Percentiles rank a stretch among this genome's conserved stretches.
These are phyloP conservation scores for Thymelicus lineola DNA, from an alignment of 2,888 invertebrate genomes.

Conservation along the genomic window DNA sequence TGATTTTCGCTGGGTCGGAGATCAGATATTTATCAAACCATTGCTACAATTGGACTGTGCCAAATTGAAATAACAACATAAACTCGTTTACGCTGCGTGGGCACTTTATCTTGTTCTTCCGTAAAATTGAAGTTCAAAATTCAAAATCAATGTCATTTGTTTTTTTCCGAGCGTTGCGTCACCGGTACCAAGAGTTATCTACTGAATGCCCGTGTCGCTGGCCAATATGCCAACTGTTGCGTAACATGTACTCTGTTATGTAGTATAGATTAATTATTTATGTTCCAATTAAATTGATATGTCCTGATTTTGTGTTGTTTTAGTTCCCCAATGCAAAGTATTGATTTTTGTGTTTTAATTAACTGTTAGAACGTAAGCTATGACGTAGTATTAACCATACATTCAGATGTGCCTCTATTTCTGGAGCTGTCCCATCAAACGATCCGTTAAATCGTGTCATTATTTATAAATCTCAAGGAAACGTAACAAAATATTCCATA, in stretches of 20 bases:
- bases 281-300: neutral
- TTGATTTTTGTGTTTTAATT: too few species aligned
- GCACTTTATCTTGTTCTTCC: conserved; percentile 40
- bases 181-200: conserved; percentile 60
- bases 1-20: conserved; percentile 1
- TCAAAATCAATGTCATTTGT: conserved; percentile 66
- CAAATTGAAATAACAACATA: conserved; percentile 14
- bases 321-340: too few species aligned
- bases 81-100: conserved; percentile 10
- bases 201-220: conserved; percentile 56
- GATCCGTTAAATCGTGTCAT: too few species aligned
- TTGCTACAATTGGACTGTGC: conserved; percentile 21
- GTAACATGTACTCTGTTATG: conserved; percentile 56
- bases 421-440: too few species aligned
- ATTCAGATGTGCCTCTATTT: too few species aligned
- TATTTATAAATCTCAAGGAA: too few species aligned
- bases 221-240: conserved; percentile 66
- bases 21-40: conserved; percentile 4
- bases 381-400: too few species aligned
- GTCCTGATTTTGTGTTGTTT: too few species aligned
- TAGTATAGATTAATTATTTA: neutral
- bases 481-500: too few species aligned
- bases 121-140: conserved; percentile 56
- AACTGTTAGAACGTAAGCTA: too few species aligned
- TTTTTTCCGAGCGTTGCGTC: conserved; percentile 61